Base-by-base conservation (phyloP, 2,888 invertebrate species). In the Teleiodes luculella region DNA sequence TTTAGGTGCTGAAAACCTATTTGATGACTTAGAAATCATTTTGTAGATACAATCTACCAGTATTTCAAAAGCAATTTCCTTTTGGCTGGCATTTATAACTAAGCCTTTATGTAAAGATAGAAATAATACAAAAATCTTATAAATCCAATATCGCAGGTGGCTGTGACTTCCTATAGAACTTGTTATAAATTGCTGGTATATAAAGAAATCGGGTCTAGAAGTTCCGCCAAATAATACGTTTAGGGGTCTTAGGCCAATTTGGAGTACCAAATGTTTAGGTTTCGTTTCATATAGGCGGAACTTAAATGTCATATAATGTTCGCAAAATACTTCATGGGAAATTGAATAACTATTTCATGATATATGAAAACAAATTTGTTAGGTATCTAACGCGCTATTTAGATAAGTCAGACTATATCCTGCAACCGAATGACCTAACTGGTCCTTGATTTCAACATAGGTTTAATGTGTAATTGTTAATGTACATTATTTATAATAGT, bases 401-500 rank as follows among this genome's bases (percentile, higher is more conserved):
- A 33, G 8, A 4, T 24, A 24, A 4, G 24, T 24, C n/a, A n/a
- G n/a, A n/a, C n/a, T 24, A 24, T 24, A 24, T 24, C 24, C 6
- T 30, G 16, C 10, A 28, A 46, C 46, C 31, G 13, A 62, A 63
- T 57, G 60, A 52, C 59, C 61, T 52, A 46, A 46, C 16, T 16
- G 16, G 8, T 46, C 18, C n/a, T 11, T 58, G 18, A 61, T 63
- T 59, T 65, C 66, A 62, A 57, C 65, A 63, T 68, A 68, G 55
- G 62, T 66, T 58, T 68, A 68, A 61, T 53, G 59, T 65, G 61
- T 65, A 65, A 68, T 67, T 68, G 67, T 68, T 68, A 65, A 59
- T 71, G 62, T 75, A 74, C 61, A 70, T 71, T 76, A 4, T 24
- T 71, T 76, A 4, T 24, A 39, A 39, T 39, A 73, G 68, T 74